These are phyloP conservation scores for Diachrysia chrysitis DNA, from an alignment of 2,888 invertebrate species.

Conservation along the genomic window DNA sequence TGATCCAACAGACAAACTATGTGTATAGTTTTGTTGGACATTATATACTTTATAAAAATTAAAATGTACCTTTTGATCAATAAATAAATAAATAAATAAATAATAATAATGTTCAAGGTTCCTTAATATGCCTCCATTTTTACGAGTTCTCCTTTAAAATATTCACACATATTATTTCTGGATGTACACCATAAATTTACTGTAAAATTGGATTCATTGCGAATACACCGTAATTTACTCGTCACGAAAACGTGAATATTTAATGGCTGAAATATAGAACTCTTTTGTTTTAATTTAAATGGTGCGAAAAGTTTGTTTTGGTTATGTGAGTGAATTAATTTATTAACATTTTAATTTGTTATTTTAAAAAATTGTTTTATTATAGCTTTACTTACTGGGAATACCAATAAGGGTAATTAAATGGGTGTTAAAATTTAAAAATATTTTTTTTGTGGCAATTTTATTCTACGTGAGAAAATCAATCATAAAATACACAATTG, in stretches of 20 bases:
- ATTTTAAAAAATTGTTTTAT: too few relatives aligned
- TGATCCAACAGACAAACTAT: too few relatives aligned
- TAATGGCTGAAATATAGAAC: slow-evolving; percentile 15
- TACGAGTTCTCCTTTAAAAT: slow-evolving; percentile 15
- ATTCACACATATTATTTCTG: slow-evolving; percentile 32
- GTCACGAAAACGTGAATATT: slow-evolving; percentile 10
- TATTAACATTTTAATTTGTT: too few relatives aligned
- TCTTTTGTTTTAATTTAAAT: neutral
- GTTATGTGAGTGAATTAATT: neutral
- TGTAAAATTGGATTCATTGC: slow-evolving; percentile 42
- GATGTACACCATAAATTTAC: slow-evolving; percentile 39
- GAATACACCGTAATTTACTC: slow-evolving; percentile 33
- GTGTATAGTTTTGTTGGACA: too few relatives aligned
- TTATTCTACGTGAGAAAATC: too few relatives aligned
- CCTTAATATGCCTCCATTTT: slow-evolving; percentile 38
- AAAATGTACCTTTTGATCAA: too few relatives aligned
- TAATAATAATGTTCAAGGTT: slow-evolving; percentile 13
- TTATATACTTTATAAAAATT: too few relatives aligned
- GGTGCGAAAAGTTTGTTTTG: neutral
- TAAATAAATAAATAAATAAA: too few relatives aligned
- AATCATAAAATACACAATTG: too few relatives aligned
- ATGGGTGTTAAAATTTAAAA: too few relatives aligned
- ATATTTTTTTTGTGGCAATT: too few relatives aligned
- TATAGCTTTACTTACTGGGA: neutral
- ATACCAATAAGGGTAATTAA: too few relatives aligned